Evolutionary conservation across 2,113 vertebrate species (phyloP), one percentile per base, ranked within the genome.

Genomic region (Mesoclemmys tuberculata): DNA sequence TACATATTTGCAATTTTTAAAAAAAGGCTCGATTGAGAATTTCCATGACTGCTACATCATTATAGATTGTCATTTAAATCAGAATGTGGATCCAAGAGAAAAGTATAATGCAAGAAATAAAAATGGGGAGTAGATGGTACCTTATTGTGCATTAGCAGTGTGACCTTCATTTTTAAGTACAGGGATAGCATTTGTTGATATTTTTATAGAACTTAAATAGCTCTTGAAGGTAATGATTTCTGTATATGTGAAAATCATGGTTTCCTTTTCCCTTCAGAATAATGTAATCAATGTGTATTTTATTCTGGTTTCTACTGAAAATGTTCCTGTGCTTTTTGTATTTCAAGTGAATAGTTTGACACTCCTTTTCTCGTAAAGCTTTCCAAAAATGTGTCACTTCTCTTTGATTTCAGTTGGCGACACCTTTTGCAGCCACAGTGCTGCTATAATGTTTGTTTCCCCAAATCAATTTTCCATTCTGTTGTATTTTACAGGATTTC

Each of bases 251-350:
- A 85, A 96, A 88, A 38, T 27, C 46, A 68, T 94, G 55, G 75
- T 84, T 26, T 93, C 86, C 38, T 91, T 54, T 93, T 96, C 85
- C 58, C 44, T 91, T 91, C 44, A 94, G 81, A 96, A 91, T 26
- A 61, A 31, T 85, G 84, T 93, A 58, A 95, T 91, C 31, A 80
- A 13, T n/a, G 83, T 68, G 22, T 46, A 49, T 74, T n/a, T 7
- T n/a, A 6, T 0, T 2, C 19, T 84, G 86, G 55, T 92, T 79
- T 82, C 5, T 74, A 6, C 38, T 84, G 52, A 48, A 82, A 84
- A 24, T 80, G 74, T 1, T 3, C 26, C 68, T 83, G 38, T 5
- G 0, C 13, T 51, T 1, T 85, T 87, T 27, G 21, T 78, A n/a
- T 91, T 86, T 90, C 49, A 78, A 41, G 4, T 14, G 56, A 35